These are phyloP conservation scores for Glareola pratincola DNA, from an alignment of 2,113 vertebrate genomes.

Conservation along the genomic window DNA sequence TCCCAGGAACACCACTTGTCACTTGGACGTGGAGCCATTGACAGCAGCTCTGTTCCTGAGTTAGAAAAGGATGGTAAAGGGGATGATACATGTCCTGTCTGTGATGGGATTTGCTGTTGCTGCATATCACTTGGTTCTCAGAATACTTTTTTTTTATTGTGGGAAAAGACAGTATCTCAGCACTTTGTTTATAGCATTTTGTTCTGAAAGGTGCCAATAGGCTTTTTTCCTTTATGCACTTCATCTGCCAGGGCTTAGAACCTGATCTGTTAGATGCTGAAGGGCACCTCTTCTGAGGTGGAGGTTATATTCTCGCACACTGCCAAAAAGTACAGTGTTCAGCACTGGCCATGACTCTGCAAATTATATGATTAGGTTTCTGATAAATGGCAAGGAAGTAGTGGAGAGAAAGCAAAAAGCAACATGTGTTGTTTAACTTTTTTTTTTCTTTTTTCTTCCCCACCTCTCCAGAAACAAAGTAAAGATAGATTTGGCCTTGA, in stretches of 20 bases:
- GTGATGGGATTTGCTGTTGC: background rate
- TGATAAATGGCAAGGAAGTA: background rate
- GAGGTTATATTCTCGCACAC: background rate
- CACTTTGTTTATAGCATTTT: background rate
- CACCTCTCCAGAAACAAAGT: conserved; percentile 88
- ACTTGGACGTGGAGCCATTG: background rate
- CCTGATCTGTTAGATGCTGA: background rate
- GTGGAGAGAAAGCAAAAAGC: background rate
- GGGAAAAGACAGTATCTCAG: background rate
- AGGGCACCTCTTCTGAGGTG: background rate
- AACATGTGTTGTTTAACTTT: background rate
- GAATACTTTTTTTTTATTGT: background rate
- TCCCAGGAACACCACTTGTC: background rate
- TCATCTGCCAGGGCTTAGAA: background rate
- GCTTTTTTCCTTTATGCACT: background rate
- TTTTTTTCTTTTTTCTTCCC: background rate
- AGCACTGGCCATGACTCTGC: background rate
- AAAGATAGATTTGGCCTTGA: conserved; percentile 98
- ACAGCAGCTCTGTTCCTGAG: background rate
- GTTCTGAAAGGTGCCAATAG: background rate
- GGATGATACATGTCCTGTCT: background rate
- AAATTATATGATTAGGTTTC: background rate
- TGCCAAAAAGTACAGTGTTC: background rate
- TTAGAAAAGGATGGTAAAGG: background rate
- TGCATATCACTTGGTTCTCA: background rate